Percentiles rank a stretch among this genome's conserved stretches.
phyloP scores from a whole-genome alignment of 2,797 vertebrate genomes.

The Carduelis carduelis region DNA sequence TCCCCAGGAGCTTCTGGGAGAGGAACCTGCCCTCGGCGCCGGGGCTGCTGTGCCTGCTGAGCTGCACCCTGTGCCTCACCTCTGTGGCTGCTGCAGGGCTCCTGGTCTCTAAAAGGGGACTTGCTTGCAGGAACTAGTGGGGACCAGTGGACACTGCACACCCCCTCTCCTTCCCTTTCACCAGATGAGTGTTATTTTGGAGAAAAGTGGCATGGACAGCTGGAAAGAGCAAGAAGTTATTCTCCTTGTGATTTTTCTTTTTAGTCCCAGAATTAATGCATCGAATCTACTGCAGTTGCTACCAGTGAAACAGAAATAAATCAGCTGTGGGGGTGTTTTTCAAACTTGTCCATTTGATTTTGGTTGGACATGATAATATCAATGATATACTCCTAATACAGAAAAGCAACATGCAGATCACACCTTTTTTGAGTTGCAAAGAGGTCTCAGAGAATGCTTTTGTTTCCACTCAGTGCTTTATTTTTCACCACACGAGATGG shows the following conservation, averaged over 20 bases:
- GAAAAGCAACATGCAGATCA: background rate
- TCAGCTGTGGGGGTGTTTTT: background rate
- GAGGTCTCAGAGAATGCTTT: background rate
- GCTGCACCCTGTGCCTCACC: constrained; percentile 57
- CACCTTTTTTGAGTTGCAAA: background rate
- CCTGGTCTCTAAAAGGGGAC: constrained; percentile 65
- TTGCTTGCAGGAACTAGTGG: background rate
- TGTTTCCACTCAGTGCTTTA: background rate
- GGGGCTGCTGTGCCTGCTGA: constrained; percentile 71
- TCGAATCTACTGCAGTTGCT: constrained; percentile 20
- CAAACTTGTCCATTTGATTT: constrained; percentile 15
- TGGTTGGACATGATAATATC: background rate
- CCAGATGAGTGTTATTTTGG: background rate
- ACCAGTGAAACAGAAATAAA: constrained; percentile 10
- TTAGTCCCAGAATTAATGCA: constrained; percentile 20
- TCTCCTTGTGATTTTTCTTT: constrained; percentile 29
- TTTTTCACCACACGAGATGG: background rate
- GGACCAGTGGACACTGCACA: background rate
- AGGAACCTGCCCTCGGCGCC: constrained; percentile 73
- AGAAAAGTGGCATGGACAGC: background rate
- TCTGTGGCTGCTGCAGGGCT: constrained; percentile 57
- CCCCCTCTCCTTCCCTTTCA: background rate
- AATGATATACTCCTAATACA: background rate
- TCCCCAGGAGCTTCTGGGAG: constrained; percentile 74
- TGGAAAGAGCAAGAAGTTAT: background rate